A percentile compares a stretch with the other conserved stretches of the same genome.
These are phyloP conservation scores for Cremastinae sp. DNA, from an alignment of 2,888 invertebrate genomes.

Conservation along the genomic window DNA sequence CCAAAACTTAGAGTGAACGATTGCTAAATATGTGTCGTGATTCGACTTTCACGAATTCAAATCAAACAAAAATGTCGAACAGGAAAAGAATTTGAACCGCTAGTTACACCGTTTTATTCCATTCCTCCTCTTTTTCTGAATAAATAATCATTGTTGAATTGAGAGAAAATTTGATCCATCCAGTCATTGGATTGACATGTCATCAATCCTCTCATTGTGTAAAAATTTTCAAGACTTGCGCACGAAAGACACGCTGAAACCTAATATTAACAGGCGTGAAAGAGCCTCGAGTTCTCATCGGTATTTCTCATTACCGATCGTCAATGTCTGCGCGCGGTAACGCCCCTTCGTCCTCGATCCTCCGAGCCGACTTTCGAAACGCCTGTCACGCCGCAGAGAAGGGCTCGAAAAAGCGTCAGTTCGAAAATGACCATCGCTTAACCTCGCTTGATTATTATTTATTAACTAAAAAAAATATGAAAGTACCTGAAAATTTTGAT, in stretches of 20 bases:
- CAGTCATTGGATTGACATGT: slow-evolving; percentile 50
- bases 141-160: slow-evolving; percentile 19
- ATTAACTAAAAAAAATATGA: too few relatives aligned
- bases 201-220: slow-evolving; percentile 38
- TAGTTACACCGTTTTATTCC: slow-evolving; percentile 18
- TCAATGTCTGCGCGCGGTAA: slow-evolving; percentile 12
- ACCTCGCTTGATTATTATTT: neutral
- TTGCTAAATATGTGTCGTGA: neutral
- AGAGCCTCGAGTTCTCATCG: slow-evolving; percentile 19
- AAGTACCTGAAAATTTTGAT: too few relatives aligned
- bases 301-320: slow-evolving; percentile 22
- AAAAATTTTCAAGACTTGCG: neutral
- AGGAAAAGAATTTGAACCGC: slow-evolving; percentile 7
- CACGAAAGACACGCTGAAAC: neutral
- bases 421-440: neutral
- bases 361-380: slow-evolving; percentile 19
- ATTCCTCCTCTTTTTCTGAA: slow-evolving; percentile 36
- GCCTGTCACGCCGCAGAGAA: slow-evolving; percentile 1
- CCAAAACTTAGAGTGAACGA: neutral
- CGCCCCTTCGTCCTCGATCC: slow-evolving; percentile 43
- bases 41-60: slow-evolving; percentile 8
- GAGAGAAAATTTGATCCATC: slow-evolving; percentile 31
- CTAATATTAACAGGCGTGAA: slow-evolving; percentile 15
- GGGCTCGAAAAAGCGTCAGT: slow-evolving; percentile 5
- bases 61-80: neutral